phyloP scores from a whole-genome alignment of 1,140 invertebrate genomes.

The Tetranychus urticae region DNA sequence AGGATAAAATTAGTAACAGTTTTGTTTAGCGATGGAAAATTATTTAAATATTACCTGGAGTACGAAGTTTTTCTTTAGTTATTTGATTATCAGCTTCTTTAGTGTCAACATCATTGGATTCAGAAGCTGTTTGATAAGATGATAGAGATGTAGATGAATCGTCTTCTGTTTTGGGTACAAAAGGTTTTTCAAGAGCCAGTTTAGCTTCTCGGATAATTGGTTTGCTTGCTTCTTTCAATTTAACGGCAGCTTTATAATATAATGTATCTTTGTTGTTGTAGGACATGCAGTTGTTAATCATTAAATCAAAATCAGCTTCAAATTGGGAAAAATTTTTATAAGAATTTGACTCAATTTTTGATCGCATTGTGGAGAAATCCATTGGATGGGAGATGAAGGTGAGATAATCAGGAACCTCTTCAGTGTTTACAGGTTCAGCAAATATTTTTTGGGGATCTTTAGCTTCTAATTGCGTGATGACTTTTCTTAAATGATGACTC shows the following conservation, averaged over 20 bases:
- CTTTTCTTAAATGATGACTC: conserved; percentile 40
- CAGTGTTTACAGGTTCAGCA: conserved; percentile 65
- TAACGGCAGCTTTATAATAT: conserved; percentile 52
- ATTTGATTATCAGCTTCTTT: conserved; percentile 27
- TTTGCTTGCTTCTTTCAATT: conserved; percentile 43
- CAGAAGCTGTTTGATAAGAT: neutral
- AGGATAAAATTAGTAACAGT: too few relatives aligned
- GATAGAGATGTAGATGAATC: neutral
- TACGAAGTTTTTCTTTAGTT: too few relatives aligned
- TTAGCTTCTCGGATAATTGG: conserved; percentile 28
- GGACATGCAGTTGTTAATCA: conserved; percentile 77
- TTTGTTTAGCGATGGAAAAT: too few relatives aligned
- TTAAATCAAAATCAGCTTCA: conserved; percentile 69
- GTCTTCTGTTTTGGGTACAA: too few relatives aligned
- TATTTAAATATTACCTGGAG: too few relatives aligned
- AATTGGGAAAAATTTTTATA: conserved; percentile 55
- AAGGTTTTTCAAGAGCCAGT: conserved; percentile 12
- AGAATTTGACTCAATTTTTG: conserved; percentile 45
- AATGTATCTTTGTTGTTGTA: conserved; percentile 82
- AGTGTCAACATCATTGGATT: neutral
- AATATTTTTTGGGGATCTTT: conserved; percentile 71
- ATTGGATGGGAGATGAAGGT: conserved; percentile 79
- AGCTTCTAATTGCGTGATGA: conserved; percentile 43
- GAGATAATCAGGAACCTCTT: conserved; percentile 70
- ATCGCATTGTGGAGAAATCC: conserved; percentile 78